These are phyloP conservation scores for Cheilosia impressa DNA, from an alignment of 2,888 invertebrate genomes.

Conservation along the genomic window DNA sequence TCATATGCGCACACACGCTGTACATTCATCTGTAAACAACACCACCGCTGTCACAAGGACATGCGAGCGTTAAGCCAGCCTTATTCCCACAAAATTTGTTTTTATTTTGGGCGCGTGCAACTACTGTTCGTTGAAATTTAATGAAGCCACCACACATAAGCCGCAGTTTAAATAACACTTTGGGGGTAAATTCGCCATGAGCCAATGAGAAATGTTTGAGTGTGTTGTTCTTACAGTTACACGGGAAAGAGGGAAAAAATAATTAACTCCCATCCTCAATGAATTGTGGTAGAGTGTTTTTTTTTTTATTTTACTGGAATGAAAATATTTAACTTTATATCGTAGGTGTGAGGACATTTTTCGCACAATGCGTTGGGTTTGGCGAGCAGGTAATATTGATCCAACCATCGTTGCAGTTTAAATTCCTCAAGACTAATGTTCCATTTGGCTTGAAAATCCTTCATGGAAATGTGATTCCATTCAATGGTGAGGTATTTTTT, in stretches of 20 bases:
- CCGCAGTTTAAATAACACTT: conserved; percentile 20
- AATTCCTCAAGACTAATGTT: conserved; percentile 3
- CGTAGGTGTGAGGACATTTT: conserved; percentile 7
- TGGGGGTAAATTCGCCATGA: neutral
- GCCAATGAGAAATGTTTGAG: conserved; percentile 1
- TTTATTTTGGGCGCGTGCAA: conserved; percentile 6
- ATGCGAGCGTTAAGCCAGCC: neutral
- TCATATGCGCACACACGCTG: conserved; percentile 2
- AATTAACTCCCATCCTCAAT: conserved; percentile 3
- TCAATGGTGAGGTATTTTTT: neutral
- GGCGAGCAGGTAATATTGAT: neutral
- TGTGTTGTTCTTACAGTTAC: neutral
- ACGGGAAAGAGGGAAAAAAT: neutral
- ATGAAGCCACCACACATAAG: conserved; percentile 40
- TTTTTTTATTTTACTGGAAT: neutral
- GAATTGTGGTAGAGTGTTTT: too few species aligned
- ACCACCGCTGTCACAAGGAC: conserved; percentile 27
- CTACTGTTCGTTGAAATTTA: conserved; percentile 24
- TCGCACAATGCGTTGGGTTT: neutral
- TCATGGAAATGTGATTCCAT: neutral
- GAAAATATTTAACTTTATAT: too few species aligned
- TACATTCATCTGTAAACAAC: conserved; percentile 6
- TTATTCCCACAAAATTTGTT: neutral
- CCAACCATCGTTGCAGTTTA: neutral
- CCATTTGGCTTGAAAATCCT: neutral